Conservation (phyloP, 1,140 invertebrate genomes). For the Drosophila baimaii region DNA sequence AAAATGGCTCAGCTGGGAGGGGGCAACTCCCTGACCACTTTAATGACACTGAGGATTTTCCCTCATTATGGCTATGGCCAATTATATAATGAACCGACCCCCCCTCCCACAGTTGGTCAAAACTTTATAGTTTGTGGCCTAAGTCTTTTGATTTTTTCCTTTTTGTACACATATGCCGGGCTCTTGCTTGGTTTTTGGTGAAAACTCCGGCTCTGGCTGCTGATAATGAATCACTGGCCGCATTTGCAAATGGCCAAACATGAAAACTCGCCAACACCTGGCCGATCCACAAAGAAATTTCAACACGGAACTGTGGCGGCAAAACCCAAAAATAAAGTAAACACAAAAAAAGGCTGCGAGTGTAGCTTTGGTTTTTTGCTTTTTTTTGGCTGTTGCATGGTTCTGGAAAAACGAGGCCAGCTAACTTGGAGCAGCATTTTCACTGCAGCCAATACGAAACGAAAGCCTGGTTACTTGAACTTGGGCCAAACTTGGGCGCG, state of each 20-base stretch:
- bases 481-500: constrained; percentile 55
- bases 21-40: constrained; percentile 47
- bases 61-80: constrained; percentile 55
- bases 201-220: constrained; percentile 22
- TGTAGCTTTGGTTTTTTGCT: background rate
- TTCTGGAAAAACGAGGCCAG: constrained; percentile 45
- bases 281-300: constrained; percentile 46
- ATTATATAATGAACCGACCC: constrained; percentile 43
- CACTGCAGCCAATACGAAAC: constrained; percentile 36
- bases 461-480: constrained; percentile 51
- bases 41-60: constrained; percentile 63
- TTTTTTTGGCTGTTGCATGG: constrained; percentile 39
- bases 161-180: background rate
- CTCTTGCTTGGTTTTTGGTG: constrained; percentile 41
- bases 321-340: constrained; percentile 13
- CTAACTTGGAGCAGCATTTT: constrained; percentile 22
- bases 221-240: constrained; percentile 35
- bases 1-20: constrained; percentile 52
- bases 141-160: constrained; percentile 72
- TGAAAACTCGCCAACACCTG: constrained; percentile 36
- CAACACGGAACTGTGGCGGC: constrained; percentile 56
- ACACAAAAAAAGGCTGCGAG: constrained; percentile 1
- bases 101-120: constrained; percentile 17
- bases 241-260: constrained; percentile 37
- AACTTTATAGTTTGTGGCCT: constrained; percentile 62